Evolutionary conservation across 2,113 vertebrate genomes (phyloP).

Genomic region (Eulacestoma nigropectus): DNA sequence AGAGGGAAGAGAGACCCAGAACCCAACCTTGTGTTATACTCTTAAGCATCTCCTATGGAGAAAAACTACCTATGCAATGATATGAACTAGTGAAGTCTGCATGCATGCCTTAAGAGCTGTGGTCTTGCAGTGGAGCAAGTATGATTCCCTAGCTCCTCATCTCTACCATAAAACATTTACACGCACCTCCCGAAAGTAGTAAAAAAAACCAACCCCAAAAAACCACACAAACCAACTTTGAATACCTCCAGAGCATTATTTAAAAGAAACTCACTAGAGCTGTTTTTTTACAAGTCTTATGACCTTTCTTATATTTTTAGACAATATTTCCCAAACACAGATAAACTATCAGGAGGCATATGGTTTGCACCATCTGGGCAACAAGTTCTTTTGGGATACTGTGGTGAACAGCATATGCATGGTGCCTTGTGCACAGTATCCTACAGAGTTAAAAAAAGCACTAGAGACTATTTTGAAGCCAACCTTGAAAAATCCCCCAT

Average conservation of each 20-base stretch:
- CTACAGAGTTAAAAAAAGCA: conserved; percentile 50
- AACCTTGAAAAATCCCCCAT: conserved; percentile 63
- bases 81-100: background rate
- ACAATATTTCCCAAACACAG: conserved; percentile 48
- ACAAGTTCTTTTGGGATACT: conserved; percentile 51
- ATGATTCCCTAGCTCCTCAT: background rate
- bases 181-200: background rate
- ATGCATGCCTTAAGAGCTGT: background rate
- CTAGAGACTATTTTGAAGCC: conserved; percentile 52
- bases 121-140: background rate
- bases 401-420: conserved; percentile 54
- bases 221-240: background rate
- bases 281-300: background rate
- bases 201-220: too few species aligned
- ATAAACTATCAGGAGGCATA: conserved; percentile 52
- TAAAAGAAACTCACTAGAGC: background rate
- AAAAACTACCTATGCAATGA: background rate
- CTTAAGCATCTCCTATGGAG: background rate
- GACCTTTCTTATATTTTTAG: conserved; percentile 25
- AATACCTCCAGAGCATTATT: background rate
- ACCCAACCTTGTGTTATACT: background rate
- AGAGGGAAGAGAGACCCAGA: background rate
- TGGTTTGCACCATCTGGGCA: conserved; percentile 61
- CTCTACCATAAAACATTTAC: background rate
- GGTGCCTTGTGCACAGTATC: conserved; percentile 21